A percentile compares a stretch with the other conserved stretches of the same genome.
phyloP scores from a whole-genome alignment of 2,113 vertebrate species.

The Clarias magur region DNA sequence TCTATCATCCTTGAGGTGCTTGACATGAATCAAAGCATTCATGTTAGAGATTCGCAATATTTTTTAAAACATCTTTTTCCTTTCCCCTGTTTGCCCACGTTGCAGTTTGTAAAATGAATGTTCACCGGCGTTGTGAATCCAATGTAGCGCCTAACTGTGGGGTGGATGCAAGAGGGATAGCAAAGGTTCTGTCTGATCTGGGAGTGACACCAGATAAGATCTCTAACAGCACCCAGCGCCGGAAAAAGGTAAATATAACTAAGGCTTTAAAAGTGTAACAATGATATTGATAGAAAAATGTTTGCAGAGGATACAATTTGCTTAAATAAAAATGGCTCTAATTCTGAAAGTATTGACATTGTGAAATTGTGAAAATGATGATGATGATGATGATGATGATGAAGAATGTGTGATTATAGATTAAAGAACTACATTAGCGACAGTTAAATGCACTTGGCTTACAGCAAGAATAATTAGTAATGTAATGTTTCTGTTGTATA shows the following conservation, averaged over 20 bases:
- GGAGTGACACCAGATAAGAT: conserved; percentile 98
- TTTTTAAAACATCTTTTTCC: not conserved
- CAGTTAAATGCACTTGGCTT: conserved; percentile 1
- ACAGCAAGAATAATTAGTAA: not conserved
- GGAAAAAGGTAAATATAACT: conserved; percentile 87
- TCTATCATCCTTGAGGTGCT: not conserved
- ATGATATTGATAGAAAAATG: too few species aligned
- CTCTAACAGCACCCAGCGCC: conserved; percentile 89
- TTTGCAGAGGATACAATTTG: too few species aligned
- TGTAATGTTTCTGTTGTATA: conserved; percentile 32
- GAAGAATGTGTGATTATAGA: not conserved
- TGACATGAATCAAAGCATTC: not conserved
- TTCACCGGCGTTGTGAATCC: conserved; percentile 93
- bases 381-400: not conserved
- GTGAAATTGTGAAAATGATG: not conserved
- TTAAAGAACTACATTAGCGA: conserved; percentile 1
- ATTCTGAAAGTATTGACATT: not conserved
- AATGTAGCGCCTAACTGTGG: conserved; percentile 98
- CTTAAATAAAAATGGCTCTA: not conserved
- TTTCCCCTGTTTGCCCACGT: conserved; percentile 3
- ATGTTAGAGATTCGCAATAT: not conserved
- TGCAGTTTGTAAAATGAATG: conserved; percentile 98
- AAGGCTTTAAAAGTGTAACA: not conserved
- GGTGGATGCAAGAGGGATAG: conserved; percentile 93
- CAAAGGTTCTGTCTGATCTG: conserved; percentile 94